phyloP scores from a whole-genome alignment of 2,113 vertebrate genomes.

The Puntigrus tetrazona region DNA sequence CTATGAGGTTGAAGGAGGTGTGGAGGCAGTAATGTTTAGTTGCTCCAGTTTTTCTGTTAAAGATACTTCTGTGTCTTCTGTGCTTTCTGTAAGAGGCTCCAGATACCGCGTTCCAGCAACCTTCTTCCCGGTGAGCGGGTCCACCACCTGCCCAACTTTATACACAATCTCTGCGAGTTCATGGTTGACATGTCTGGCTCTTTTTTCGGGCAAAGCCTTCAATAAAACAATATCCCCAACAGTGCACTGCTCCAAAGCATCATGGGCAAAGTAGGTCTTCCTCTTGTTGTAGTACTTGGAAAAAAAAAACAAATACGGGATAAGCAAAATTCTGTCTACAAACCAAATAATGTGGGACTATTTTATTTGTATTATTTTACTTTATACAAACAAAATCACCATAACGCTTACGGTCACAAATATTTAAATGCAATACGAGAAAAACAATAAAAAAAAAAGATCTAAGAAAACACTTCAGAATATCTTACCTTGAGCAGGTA shows the following conservation, averaged over 20 bases:
- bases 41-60: constrained; percentile 80
- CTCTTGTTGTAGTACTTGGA: constrained; percentile 93
- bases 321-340: not conserved
- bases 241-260: constrained; percentile 85
- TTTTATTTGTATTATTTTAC: no score
- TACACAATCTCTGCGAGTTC: constrained; percentile 92
- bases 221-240: constrained; percentile 93
- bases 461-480: not conserved
- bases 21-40: constrained; percentile 71
- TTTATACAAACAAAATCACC: not conserved
- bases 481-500: constrained; percentile 90
- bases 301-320: constrained; percentile 14
- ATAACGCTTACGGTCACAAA: not conserved
- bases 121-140: constrained; percentile 88
- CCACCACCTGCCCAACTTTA: constrained; percentile 92
- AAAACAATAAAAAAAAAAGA: not conserved
- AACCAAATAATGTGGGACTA: not conserved
- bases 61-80: constrained; percentile 64
- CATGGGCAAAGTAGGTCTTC: constrained; percentile 97
- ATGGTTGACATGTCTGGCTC: constrained; percentile 90
- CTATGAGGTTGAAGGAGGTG: constrained; percentile 38
- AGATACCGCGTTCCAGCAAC: constrained; percentile 84
- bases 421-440: not conserved
- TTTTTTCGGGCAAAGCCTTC: constrained; percentile 84
- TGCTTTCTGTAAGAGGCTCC: constrained; percentile 75